These are phyloP conservation scores for Labrus mixtus DNA, from an alignment of 2,113 vertebrate genomes.

Conservation along the genomic window DNA sequence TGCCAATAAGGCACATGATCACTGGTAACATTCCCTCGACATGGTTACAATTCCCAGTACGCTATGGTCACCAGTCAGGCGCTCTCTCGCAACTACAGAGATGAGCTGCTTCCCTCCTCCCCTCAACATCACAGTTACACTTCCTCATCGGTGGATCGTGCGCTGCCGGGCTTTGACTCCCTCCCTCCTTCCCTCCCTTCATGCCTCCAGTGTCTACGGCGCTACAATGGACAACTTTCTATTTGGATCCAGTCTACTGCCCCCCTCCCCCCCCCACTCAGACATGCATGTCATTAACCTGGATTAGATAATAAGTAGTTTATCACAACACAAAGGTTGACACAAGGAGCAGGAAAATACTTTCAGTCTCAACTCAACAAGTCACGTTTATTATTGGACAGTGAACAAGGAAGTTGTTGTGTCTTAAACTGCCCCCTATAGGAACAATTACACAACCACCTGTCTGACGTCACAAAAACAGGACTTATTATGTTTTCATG, in stretches of 20 bases:
- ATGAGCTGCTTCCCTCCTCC: slow-evolving; percentile 6
- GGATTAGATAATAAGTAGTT: slow-evolving; percentile 36
- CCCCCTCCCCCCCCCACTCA: too few relatives aligned
- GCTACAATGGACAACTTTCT: slow-evolving; percentile 37
- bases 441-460: slow-evolving; percentile 48
- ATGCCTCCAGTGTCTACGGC: slow-evolving; percentile 14
- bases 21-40: slow-evolving; percentile 38
- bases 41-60: slow-evolving; percentile 40
- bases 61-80: slow-evolving; percentile 3
- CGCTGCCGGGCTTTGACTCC: slow-evolving; percentile 29
- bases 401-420: slow-evolving; percentile 57
- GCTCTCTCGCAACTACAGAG: slow-evolving; percentile 14
- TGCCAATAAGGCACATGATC: slow-evolving; percentile 69
- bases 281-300: slow-evolving; percentile 64
- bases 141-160: slow-evolving; percentile 68
- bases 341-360: not conserved
- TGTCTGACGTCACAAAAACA: not conserved
- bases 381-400: not conserved
- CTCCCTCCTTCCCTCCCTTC: slow-evolving; percentile 15
- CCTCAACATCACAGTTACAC: slow-evolving; percentile 38
- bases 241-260: slow-evolving; percentile 34
- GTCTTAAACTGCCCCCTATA: slow-evolving; percentile 66
- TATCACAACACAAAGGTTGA: not conserved
- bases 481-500: not conserved
- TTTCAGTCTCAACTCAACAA: not conserved